Conservation (phyloP, 2,888 invertebrate species). For the Xestia xanthographa region DNA sequence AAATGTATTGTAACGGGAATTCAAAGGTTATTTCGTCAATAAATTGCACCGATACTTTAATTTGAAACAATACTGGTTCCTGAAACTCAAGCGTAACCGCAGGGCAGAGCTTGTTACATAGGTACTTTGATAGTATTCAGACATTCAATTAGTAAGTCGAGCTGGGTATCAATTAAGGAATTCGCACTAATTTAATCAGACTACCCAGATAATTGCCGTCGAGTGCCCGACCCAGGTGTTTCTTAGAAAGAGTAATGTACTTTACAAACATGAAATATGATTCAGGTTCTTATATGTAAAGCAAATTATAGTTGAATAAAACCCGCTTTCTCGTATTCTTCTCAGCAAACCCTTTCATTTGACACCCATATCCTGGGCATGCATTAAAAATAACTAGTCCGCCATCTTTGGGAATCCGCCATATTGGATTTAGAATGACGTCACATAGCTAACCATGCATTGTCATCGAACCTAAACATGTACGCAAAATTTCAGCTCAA, state of each 20-base stretch:
- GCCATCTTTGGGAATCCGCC: background rate
- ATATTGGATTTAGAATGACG: background rate
- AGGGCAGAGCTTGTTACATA: constrained; percentile 29
- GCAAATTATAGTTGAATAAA: background rate
- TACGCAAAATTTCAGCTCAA: background rate
- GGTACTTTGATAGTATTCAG: constrained; percentile 30
- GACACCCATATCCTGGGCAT: background rate
- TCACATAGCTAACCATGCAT: background rate
- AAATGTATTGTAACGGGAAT: background rate
- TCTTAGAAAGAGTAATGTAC: constrained; percentile 1
- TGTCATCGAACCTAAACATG: background rate
- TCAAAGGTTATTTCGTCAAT: background rate
- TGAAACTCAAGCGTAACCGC: background rate
- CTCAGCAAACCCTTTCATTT: background rate
- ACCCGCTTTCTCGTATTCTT: background rate
- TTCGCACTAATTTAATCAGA: constrained; percentile 36
- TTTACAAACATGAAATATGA: background rate
- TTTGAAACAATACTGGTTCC: background rate
- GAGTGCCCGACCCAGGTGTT: background rate
- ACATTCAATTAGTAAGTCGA: constrained; percentile 51
- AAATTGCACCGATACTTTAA: background rate
- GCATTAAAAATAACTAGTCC: background rate
- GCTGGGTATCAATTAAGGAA: constrained; percentile 37
- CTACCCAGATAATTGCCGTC: constrained; percentile 10
- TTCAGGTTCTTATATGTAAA: background rate